Evolutionary conservation across 2,113 vertebrate species (phyloP).

Genomic region (Chaetorhynchus papuensis): DNA sequence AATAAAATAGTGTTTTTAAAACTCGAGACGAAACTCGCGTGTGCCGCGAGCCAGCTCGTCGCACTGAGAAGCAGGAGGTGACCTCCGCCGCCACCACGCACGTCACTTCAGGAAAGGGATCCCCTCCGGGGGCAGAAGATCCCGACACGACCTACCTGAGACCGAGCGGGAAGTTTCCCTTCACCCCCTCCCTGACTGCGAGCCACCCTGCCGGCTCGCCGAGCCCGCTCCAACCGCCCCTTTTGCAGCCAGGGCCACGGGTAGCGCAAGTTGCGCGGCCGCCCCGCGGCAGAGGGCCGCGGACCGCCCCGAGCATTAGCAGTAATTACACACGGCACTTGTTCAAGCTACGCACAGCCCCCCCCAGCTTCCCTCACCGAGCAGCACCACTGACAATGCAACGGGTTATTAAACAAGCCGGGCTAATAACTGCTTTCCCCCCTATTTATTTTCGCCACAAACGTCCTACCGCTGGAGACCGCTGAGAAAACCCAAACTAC

Average conservation of each 20-base stretch:
- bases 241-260: background rate
- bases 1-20: background rate
- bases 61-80: background rate
- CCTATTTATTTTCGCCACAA: background rate
- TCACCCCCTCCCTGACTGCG: background rate
- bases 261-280: background rate
- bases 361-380: background rate
- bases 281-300: background rate
- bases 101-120: conserved; percentile 3
- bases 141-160: background rate
- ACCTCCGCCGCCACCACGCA: background rate
- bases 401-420: background rate
- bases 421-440: background rate
- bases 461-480: background rate
- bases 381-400: background rate
- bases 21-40: background rate
- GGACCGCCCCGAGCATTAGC: background rate
- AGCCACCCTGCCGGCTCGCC: background rate
- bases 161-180: background rate
- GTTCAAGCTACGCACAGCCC: background rate
- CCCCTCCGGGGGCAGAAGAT: background rate
- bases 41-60: background rate
- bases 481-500: background rate
- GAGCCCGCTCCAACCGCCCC: background rate
- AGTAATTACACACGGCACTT: background rate